These are phyloP conservation scores for Protonibea diacanthus DNA, from an alignment of 2,797 vertebrate genomes.

Conservation along the genomic window DNA sequence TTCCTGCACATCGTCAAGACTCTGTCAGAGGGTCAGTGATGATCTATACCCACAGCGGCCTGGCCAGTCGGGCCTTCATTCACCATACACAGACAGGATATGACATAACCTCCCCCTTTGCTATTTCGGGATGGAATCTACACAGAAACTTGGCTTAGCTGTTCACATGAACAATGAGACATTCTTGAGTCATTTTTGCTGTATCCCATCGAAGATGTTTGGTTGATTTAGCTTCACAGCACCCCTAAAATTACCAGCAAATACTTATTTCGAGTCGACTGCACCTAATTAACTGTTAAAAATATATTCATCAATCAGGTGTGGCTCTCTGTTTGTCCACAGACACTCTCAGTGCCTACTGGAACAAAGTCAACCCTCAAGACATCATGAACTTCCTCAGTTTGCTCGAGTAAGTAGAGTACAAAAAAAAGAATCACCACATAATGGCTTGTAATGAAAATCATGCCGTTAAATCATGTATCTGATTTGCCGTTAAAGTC, in stretches of 20 bases:
- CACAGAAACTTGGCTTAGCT: neutral
- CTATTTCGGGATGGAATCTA: neutral
- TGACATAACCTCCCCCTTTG: neutral
- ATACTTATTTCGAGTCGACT: neutral
- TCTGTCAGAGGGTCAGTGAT: conserved; percentile 92
- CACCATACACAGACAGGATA: neutral
- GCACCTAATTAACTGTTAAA: neutral
- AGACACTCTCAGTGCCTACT: conserved; percentile 94
- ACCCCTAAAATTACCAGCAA: neutral
- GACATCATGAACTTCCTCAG: conserved; percentile 94
- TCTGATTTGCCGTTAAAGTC: neutral
- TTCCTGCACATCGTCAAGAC: conserved; percentile 94
- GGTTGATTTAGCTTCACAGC: neutral
- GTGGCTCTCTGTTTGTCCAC: conserved; percentile 56
- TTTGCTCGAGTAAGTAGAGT: conserved; percentile 93
- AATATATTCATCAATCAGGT: neutral
- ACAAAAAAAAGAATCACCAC: neutral
- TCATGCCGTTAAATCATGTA: neutral
- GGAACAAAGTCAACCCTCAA: conserved; percentile 94
- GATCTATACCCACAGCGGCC: neutral
- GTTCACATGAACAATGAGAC: neutral
- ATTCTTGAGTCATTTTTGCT: neutral
- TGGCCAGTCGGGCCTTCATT: neutral
- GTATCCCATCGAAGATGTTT: neutral
- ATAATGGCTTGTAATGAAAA: neutral